These are phyloP conservation scores for Micrasema longulum DNA, from an alignment of 1,140 invertebrate species.

Conservation along the genomic window DNA sequence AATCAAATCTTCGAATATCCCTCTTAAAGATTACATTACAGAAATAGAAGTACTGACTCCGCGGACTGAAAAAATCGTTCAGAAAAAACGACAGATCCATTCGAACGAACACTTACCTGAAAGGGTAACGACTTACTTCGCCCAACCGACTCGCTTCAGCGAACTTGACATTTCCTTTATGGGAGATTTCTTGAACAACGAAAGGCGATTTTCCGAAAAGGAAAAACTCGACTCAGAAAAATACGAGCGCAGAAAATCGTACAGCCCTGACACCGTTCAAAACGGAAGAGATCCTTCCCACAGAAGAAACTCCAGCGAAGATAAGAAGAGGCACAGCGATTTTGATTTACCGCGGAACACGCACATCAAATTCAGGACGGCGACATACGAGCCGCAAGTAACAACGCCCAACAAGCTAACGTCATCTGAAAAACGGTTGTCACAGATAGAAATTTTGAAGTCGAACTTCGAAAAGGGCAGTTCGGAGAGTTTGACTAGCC, in stretches of 20 bases:
- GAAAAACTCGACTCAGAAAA: slow-evolving; percentile 60
- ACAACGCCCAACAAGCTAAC: slow-evolving; percentile 56
- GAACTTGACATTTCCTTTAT: slow-evolving; percentile 64
- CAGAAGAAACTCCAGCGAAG: slow-evolving; percentile 56
- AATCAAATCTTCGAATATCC: slow-evolving; percentile 19
- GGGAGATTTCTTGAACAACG: slow-evolving; percentile 65
- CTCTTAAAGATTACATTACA: slow-evolving; percentile 57
- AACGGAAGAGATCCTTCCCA: slow-evolving; percentile 55
- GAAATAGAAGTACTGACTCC: slow-evolving; percentile 66
- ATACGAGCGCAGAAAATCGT: slow-evolving; percentile 45
- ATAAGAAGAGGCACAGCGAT: slow-evolving; percentile 66
- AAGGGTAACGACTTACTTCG: slow-evolving; percentile 19
- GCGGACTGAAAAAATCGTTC: slow-evolving; percentile 57
- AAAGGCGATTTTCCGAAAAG: slow-evolving; percentile 62
- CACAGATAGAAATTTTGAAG: slow-evolving; percentile 63
- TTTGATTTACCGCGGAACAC: slow-evolving; percentile 67
- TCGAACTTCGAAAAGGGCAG: slow-evolving; percentile 63
- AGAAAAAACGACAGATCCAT: slow-evolving; percentile 54
- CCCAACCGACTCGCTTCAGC: slow-evolving; percentile 60
- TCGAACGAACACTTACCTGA: slow-evolving; percentile 55
- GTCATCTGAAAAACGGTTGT: slow-evolving; percentile 62
- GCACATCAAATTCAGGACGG: slow-evolving; percentile 71
- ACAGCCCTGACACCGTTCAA: slow-evolving; percentile 27
- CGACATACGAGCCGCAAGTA: slow-evolving; percentile 69
- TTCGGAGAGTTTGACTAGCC: slow-evolving; percentile 49